Base-by-base conservation (phyloP, 1,140 invertebrate genomes). In the Riptortus pedestris region DNA sequence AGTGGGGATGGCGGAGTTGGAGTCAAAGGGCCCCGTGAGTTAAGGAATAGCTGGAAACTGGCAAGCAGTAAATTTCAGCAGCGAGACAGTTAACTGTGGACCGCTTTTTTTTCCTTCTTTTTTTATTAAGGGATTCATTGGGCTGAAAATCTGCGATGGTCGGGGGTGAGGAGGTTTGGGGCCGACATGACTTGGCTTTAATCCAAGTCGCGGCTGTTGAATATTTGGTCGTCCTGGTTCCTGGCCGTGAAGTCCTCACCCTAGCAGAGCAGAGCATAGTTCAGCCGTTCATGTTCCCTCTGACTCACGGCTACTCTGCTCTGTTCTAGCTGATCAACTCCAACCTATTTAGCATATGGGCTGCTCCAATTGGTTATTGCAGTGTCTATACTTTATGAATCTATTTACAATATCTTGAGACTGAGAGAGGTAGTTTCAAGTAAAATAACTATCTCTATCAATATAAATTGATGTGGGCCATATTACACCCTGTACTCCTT, bases 71-170 rank as follows among this genome's bases (percentile, higher is more conserved):
- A 55, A 31, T 60, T 60, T 60, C 18, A 60, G n/a, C n/a, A n/a
- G 33, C 57, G 28, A 33, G 57, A 60, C 33, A 60, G 28, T 33
- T 60, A 38, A 38, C 57, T 60, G 26, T 60, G 28, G 33, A 60
- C n/a, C 12, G n/a, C 26, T 18, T 60, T n/a, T 60, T 60, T 60
- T 38, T 60, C 14, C 22, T 18, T 59, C 28, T 31, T 31, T 55
- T 55, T 60, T 60, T 60, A 33, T 60, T 60, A 60, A 60, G 38
- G 60, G 38, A 45, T 61, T 61, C 60, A 61, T 61, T 61, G 31
- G 60, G 60, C 18, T 43, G 26, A 61, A 61, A 61, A 61, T 61
- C 60, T 43, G 38, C 60, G 60, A 9, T 31, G 57, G 24, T 9
- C 12, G 24, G 51, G 24, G 51, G 24, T 24, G 45, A 22, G 45